Evolutionary conservation across 2,797 vertebrate species (phyloP).

Genomic region (Pitangus sulphuratus): DNA sequence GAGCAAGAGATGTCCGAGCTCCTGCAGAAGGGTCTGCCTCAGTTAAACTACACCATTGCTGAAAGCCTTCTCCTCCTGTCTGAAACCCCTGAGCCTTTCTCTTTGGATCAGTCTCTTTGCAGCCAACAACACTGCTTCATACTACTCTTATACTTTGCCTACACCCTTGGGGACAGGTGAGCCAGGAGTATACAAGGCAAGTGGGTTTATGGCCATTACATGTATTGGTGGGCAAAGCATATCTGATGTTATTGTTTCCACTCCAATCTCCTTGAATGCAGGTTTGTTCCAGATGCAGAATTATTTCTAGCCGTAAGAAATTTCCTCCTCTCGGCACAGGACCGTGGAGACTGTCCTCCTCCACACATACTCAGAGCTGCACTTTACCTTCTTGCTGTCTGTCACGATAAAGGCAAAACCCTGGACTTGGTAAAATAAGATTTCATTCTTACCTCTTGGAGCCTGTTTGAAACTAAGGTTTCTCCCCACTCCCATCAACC

Average conservation of each 20-base stretch:
- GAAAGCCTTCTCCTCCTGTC: constrained; percentile 84
- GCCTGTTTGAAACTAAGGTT: neutral
- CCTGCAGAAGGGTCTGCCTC: constrained; percentile 81
- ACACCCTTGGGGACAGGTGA: constrained; percentile 87
- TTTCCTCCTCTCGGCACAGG: constrained; percentile 82
- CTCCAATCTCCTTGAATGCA: constrained; percentile 65
- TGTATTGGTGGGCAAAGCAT: neutral
- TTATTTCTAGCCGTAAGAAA: constrained; percentile 84
- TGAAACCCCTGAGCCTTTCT: constrained; percentile 74
- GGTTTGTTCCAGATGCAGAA: constrained; percentile 86
- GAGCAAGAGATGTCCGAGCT: constrained; percentile 81
- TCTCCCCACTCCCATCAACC: neutral
- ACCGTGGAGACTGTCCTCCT: constrained; percentile 76
- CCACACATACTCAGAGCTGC: constrained; percentile 81
- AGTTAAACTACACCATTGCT: constrained; percentile 79
- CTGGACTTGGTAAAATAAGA: constrained; percentile 80
- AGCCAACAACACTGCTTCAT: constrained; percentile 85
- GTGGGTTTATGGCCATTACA: neutral
- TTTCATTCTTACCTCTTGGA: neutral
- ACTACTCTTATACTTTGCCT: constrained; percentile 83
- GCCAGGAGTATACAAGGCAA: neutral
- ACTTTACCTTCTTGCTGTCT: constrained; percentile 88
- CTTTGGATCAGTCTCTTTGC: constrained; percentile 76
- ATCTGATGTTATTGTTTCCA: neutral
- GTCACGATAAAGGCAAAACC: constrained; percentile 81